Evolutionary conservation across 1,140 invertebrate genomes (phyloP).

Genomic region (Caenorhabditis latens): DNA sequence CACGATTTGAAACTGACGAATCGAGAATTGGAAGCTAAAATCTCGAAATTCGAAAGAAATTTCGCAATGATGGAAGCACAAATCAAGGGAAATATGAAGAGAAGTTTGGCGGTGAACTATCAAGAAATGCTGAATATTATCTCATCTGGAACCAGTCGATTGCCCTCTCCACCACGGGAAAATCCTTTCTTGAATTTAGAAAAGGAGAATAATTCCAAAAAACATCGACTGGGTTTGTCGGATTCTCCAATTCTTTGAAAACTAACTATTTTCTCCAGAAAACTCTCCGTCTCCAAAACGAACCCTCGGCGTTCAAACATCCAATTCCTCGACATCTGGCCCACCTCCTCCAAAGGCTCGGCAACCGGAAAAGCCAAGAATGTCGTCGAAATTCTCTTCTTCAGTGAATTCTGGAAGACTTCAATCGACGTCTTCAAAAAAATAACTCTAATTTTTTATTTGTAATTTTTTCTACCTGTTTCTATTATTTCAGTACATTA

Average conservation of each 20-base stretch:
- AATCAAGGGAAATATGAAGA: constrained; percentile 46
- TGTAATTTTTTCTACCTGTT: not conserved
- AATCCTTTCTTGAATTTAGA: constrained; percentile 4
- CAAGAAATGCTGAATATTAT: constrained; percentile 6
- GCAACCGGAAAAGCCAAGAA: not conserved
- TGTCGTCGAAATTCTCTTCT: not conserved
- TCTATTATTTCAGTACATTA: not conserved
- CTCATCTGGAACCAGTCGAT: not conserved
- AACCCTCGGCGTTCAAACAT: constrained; percentile 12
- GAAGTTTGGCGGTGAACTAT: not conserved
- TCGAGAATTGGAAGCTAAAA: not conserved
- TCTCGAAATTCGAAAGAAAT: not conserved
- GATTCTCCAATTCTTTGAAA: not conserved
- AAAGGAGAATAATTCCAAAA: not conserved
- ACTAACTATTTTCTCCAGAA: not conserved
- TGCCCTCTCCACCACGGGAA: not conserved
- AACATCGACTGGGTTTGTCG: not conserved
- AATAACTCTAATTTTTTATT: not conserved
- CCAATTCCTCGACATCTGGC: not conserved
- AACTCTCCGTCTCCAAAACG: not conserved
- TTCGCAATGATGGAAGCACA: not conserved
- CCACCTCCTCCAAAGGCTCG: not conserved
- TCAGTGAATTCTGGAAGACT: not conserved
- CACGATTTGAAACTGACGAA: not conserved
- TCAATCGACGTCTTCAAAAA: not conserved